Conservation (phyloP, 2,888 invertebrate species). For the Hirtodrosophila duncani region DNA sequence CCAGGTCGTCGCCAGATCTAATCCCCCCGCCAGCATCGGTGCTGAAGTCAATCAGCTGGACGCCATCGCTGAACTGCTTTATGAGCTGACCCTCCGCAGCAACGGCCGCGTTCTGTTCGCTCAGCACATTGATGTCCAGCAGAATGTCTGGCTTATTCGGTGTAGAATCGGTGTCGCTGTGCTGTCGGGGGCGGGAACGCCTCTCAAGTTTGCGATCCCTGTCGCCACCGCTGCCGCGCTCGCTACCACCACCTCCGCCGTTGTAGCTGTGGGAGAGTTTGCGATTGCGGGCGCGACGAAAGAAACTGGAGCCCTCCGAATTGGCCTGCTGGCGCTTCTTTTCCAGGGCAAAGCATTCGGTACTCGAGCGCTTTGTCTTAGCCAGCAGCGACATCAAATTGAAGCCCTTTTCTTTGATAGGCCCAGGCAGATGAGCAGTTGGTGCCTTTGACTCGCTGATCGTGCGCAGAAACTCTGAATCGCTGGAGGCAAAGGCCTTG, state of each 20-base stretch:
- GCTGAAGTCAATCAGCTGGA: constrained; percentile 70
- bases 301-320: constrained; percentile 73
- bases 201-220: constrained; percentile 65
- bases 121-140: constrained; percentile 76
- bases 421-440: constrained; percentile 41
- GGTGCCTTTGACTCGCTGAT: constrained; percentile 55
- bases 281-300: constrained; percentile 75
- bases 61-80: constrained; percentile 42
- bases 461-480: constrained; percentile 76
- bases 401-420: constrained; percentile 74
- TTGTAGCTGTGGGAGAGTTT: constrained; percentile 78
- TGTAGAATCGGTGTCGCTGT: constrained; percentile 75
- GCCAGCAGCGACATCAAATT: constrained; percentile 73
- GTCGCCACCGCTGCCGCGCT: constrained; percentile 68
- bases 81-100: constrained; percentile 32
- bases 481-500: constrained; percentile 76
- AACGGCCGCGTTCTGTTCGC: constrained; percentile 58
- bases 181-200: constrained; percentile 70
- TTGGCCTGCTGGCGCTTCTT: constrained; percentile 73
- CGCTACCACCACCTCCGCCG: constrained; percentile 48
- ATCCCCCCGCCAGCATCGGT: constrained; percentile 38
- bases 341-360: constrained; percentile 76
- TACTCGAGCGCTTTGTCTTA: constrained; percentile 76
- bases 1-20: constrained; percentile 49
- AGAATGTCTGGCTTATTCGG: constrained; percentile 76